These are phyloP conservation scores for Nowickia ferox DNA, from an alignment of 2,888 invertebrate species.

Conservation along the genomic window DNA sequence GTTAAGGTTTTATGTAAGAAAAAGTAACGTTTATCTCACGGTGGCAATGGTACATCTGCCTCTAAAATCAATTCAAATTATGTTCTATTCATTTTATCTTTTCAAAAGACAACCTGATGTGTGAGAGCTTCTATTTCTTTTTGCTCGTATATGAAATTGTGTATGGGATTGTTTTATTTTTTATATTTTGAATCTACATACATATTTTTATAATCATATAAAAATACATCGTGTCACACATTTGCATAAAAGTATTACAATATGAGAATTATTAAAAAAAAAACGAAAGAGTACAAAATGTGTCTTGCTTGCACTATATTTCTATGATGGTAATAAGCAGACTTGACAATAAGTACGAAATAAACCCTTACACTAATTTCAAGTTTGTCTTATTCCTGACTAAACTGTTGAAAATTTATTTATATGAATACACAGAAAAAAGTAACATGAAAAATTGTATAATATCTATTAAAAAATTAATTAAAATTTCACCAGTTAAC, in stretches of 20 bases:
- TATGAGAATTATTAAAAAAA: slow-evolving; percentile 46
- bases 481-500: no score
- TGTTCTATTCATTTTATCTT: slow-evolving; percentile 37
- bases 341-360: no score
- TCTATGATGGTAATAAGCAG: no score
- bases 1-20: not conserved
- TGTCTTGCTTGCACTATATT: not conserved
- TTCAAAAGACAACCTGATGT: not conserved
- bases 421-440: no score
- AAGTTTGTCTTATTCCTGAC: no score
- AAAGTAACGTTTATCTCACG: slow-evolving; percentile 50
- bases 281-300: not conserved
- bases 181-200: slow-evolving; percentile 51
- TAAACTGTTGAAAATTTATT: no score
- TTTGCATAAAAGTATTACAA: slow-evolving; percentile 75
- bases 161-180: slow-evolving; percentile 25
- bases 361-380: no score
- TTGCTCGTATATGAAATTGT: slow-evolving; percentile 39
- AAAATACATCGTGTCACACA: slow-evolving; percentile 49
- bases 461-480: no score
- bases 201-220: slow-evolving; percentile 30
- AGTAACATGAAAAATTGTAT: no score
- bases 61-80: slow-evolving; percentile 56
- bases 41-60: slow-evolving; percentile 60
- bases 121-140: slow-evolving; percentile 9